Percentiles rank a stretch among this genome's conserved stretches.
These are phyloP conservation scores for Dromococcyx pavoninus DNA, from an alignment of 2,797 vertebrate genomes.

Conservation along the genomic window DNA sequence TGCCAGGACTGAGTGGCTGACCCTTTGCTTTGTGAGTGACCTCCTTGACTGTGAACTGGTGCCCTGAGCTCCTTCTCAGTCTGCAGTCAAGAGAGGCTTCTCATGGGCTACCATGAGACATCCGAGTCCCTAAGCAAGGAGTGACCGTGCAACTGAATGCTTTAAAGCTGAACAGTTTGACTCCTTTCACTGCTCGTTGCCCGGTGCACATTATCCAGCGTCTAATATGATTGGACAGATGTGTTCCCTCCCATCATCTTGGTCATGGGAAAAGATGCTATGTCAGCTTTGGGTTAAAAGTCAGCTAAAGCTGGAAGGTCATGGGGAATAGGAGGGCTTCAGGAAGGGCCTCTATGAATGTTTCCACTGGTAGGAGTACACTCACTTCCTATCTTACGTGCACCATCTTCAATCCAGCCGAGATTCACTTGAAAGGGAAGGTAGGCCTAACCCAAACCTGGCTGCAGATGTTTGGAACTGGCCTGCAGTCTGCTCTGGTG, in stretches of 20 bases:
- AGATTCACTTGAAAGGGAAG: not conserved
- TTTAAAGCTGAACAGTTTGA: not conserved
- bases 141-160: not conserved
- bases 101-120: not conserved
- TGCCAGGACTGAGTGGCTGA: not conserved
- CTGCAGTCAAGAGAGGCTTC: not conserved
- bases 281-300: not conserved
- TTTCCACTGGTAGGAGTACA: not conserved
- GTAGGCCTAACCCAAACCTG: not conserved
- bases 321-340: not conserved
- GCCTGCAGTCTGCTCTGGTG: not conserved
- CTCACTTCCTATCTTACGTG: not conserved
- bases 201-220: rapidly evolving
- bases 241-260: not conserved
- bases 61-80: not conserved
- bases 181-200: not conserved
- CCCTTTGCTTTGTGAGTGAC: not conserved
- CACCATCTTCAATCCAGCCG: not conserved
- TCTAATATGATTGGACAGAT: not conserved
- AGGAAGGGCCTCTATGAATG: not conserved
- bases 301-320: not conserved
- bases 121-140: not conserved
- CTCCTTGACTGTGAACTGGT: not conserved
- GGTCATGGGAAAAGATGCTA: not conserved
- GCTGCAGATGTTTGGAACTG: not conserved